Conservation (phyloP, 2,888 invertebrate species). For the Pollenia labialis region DNA sequence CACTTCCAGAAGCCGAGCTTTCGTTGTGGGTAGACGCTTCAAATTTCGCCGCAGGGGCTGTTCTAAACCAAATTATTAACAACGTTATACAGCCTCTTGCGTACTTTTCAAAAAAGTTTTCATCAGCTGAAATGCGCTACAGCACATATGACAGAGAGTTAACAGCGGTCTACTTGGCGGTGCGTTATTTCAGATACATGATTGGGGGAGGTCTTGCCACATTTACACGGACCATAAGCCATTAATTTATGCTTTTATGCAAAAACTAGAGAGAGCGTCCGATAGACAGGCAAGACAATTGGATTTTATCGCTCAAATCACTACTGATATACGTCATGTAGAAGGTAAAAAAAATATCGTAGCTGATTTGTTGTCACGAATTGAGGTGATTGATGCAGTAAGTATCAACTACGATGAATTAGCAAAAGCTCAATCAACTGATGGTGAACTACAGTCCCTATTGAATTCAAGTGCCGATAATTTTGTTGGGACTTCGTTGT, state of each 20-base stretch:
- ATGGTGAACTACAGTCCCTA: constrained; percentile 24
- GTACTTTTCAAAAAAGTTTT: constrained; percentile 81
- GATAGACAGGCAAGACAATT: constrained; percentile 66
- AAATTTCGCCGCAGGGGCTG: constrained; percentile 81
- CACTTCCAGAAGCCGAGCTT: constrained; percentile 32
- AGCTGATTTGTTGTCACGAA: background rate
- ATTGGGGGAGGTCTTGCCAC: constrained; percentile 71
- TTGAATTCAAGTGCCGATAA: background rate
- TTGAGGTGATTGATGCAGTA: too few relatives aligned
- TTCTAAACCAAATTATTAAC: constrained; percentile 79
- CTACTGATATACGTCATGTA: constrained; percentile 70
- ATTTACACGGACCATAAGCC: constrained; percentile 75
- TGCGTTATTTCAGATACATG: constrained; percentile 76
- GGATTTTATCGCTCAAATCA: constrained; percentile 68
- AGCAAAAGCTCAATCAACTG: constrained; percentile 18
- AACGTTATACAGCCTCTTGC: constrained; percentile 79
- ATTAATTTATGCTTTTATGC: constrained; percentile 77
- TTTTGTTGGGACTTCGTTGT: too few relatives aligned
- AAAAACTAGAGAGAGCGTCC: constrained; percentile 75
- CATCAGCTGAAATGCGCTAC: constrained; percentile 79
- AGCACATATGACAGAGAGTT: constrained; percentile 82
- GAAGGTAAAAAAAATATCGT: constrained; percentile 46
- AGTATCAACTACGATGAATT: background rate
- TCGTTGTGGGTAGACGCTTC: constrained; percentile 77
- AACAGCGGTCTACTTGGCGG: constrained; percentile 80